A percentile compares a stretch with the other conserved stretches of the same genome.
phyloP scores from a whole-genome alignment of 2,888 invertebrate genomes.

The Metallyticus violacea region DNA sequence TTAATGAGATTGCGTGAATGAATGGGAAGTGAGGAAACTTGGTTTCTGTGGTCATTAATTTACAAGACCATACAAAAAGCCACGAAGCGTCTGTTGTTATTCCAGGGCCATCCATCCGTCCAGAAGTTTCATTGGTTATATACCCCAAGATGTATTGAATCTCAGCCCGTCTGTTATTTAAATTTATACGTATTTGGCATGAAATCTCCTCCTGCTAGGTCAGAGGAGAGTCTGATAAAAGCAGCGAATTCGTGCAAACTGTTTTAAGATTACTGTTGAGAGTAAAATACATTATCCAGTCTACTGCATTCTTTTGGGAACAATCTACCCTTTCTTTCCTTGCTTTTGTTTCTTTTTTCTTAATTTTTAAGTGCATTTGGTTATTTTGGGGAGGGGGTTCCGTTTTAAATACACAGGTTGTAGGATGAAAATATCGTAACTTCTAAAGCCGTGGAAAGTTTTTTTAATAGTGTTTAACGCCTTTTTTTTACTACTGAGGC shows the following conservation, averaged over 20 bases:
- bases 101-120: neutral
- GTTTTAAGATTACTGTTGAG: neutral
- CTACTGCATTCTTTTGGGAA: too few species aligned
- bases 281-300: neutral
- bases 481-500: too few species aligned
- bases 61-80: conserved; percentile 6
- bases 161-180: neutral
- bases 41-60: conserved; percentile 13
- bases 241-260: neutral
- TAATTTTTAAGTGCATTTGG: too few species aligned
- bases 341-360: too few species aligned
- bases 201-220: neutral
- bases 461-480: too few species aligned
- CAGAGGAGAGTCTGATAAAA: neutral
- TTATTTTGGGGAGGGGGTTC: too few species aligned
- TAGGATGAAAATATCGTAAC: too few species aligned
- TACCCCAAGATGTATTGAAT: neutral
- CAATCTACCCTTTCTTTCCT: too few species aligned
- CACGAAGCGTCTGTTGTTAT: neutral
- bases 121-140: neutral
- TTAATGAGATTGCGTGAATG: conserved; percentile 4
- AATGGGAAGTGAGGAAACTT: conserved; percentile 5
- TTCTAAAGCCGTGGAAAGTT: too few species aligned
- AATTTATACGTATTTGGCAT: neutral
- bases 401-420: too few species aligned